phyloP scores from a whole-genome alignment of 2,113 vertebrate species.

The Pyxicephalus adspersus region DNA sequence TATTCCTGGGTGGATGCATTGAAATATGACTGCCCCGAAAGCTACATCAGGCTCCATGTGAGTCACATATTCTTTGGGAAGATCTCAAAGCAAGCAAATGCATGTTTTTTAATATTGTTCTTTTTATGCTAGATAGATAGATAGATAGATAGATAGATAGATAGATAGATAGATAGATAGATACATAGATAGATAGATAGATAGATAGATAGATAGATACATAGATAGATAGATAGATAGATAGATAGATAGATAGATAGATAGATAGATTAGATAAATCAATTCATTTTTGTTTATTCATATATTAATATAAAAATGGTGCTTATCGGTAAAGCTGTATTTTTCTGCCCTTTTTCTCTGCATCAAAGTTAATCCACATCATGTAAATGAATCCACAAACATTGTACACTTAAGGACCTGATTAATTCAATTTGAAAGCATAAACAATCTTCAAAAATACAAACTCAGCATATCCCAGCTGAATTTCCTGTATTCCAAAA shows the following conservation, averaged over 20 bases:
- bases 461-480: conserved; percentile 55
- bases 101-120: conserved; percentile 32
- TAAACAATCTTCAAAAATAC: conserved; percentile 57
- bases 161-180: too few relatives aligned
- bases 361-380: conserved; percentile 52
- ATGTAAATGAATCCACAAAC: conserved; percentile 56
- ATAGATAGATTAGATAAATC: too few relatives aligned
- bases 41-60: conserved; percentile 50
- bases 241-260: neutral
- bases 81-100: conserved; percentile 39
- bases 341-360: conserved; percentile 34
- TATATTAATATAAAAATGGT: conserved; percentile 41
- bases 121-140: conserved; percentile 22
- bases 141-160: conserved; percentile 18
- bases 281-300: neutral
- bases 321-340: conserved; percentile 35
- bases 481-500: conserved; percentile 52
- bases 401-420: conserved; percentile 56
- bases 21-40: conserved; percentile 71
- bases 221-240: conserved; percentile 8
- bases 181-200: conserved; percentile 2
- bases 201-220: neutral
- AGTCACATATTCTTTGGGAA: conserved; percentile 51
- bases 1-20: conserved; percentile 82
- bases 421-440: conserved; percentile 57